These are phyloP conservation scores for Silurus aristotelis DNA, from an alignment of 2,797 vertebrate species.

Conservation along the genomic window DNA sequence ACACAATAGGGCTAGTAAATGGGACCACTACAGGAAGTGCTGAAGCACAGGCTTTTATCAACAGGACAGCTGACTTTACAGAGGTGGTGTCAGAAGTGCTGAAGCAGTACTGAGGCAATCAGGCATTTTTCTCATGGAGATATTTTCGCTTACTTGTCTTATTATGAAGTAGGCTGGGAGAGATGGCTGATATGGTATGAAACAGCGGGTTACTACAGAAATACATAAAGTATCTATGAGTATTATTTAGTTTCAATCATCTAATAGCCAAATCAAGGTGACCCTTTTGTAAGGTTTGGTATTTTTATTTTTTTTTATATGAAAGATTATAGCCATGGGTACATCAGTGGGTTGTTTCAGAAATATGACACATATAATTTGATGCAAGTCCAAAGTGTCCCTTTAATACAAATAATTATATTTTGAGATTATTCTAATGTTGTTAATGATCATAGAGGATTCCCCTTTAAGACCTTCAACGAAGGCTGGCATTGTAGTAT, in stretches of 20 bases:
- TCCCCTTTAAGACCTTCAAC: not conserved
- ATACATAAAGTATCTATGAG: not conserved
- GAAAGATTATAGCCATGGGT: not conserved
- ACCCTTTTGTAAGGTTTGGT: not conserved
- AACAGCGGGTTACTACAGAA: not conserved
- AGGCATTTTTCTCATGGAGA: not conserved
- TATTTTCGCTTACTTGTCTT: not conserved
- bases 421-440: not conserved
- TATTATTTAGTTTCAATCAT: not conserved
- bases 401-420: not conserved
- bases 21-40: not conserved
- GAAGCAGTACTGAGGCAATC: conserved; percentile 1
- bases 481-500: not conserved
- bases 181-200: not conserved
- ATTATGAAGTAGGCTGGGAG: not conserved
- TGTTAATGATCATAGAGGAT: not conserved
- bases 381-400: not conserved
- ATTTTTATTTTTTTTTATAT: no score
- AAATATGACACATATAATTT: not conserved
- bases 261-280: not conserved
- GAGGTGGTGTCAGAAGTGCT: conserved; percentile 17
- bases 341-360: not conserved
- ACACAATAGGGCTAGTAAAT: not conserved
- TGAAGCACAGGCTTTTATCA: not conserved
- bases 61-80: conserved; percentile 3